Percentiles rank a stretch among this genome's conserved stretches.
These are phyloP conservation scores for Osmoderma eremita DNA, from an alignment of 2,888 invertebrate species.

Conservation along the genomic window DNA sequence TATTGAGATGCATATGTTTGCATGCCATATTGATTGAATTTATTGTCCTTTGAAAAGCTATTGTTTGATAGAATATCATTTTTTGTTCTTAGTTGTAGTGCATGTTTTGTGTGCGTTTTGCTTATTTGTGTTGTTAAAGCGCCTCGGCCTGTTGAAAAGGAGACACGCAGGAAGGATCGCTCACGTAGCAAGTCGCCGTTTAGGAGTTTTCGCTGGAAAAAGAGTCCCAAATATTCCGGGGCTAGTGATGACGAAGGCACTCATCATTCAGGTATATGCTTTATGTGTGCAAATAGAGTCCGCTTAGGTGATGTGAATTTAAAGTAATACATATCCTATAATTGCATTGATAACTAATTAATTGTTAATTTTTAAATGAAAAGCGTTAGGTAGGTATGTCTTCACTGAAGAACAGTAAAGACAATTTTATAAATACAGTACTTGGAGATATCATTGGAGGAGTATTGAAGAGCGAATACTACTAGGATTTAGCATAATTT, in stretches of 20 bases:
- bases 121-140: constrained; percentile 48
- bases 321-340: not conserved
- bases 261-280: constrained; percentile 46
- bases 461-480: no score
- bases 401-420: no score
- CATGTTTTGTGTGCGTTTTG: constrained; percentile 44
- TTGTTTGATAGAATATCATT: constrained; percentile 6
- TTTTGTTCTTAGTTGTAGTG: constrained; percentile 30
- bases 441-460: no score
- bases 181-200: constrained; percentile 95
- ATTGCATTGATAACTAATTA: not conserved
- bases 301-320: constrained; percentile 33
- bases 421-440: no score
- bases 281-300: constrained; percentile 43
- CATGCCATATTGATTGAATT: constrained; percentile 1
- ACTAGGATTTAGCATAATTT: no score
- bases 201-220: constrained; percentile 92
- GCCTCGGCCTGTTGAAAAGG: constrained; percentile 57
- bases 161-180: constrained; percentile 72
- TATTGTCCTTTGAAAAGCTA: constrained; percentile 2
- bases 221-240: constrained; percentile 75
- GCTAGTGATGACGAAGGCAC: constrained; percentile 84
- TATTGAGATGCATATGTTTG: no score
- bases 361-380: no score
- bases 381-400: no score